Percentiles rank a stretch among this genome's conserved stretches.
phyloP scores from a whole-genome alignment of 2,797 vertebrate genomes.

The Sebastes minor region DNA sequence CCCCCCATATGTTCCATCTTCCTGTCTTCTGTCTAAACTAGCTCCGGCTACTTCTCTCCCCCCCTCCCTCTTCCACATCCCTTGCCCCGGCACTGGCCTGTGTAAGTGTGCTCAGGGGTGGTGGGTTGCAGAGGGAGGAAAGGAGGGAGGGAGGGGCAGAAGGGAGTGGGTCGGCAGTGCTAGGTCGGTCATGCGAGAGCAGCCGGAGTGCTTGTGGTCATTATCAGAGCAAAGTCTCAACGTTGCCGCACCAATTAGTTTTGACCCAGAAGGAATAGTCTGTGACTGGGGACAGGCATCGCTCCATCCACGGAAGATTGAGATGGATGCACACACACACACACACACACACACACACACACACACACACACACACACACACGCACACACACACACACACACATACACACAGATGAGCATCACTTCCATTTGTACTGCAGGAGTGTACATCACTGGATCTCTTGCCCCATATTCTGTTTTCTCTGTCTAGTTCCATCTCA shows the following conservation, averaged over 20 bases:
- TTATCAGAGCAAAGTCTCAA: slow-evolving; percentile 79
- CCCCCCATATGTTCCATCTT: background rate
- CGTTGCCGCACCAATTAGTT: slow-evolving; percentile 83
- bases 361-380: slow-evolving; percentile 2
- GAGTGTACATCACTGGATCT: slow-evolving; percentile 10
- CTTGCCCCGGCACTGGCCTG: slow-evolving; percentile 50
- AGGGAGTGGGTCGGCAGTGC: slow-evolving; percentile 53
- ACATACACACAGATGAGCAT: slow-evolving; percentile 25
- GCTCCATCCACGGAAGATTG: slow-evolving; percentile 60
- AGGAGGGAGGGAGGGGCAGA: slow-evolving; percentile 35
- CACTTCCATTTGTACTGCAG: slow-evolving; percentile 16
- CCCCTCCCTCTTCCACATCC: background rate
- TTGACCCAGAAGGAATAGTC: slow-evolving; percentile 83
- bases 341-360: slow-evolving; percentile 18
- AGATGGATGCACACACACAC: slow-evolving; percentile 41
- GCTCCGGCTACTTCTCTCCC: background rate
- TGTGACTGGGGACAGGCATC: slow-evolving; percentile 62
- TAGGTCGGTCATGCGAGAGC: slow-evolving; percentile 75
- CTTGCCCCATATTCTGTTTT: slow-evolving; percentile 14
- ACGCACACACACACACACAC: no score
- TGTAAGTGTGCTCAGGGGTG: slow-evolving; percentile 45
- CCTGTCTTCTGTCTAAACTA: background rate
- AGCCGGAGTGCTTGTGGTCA: slow-evolving; percentile 81
- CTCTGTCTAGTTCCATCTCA: background rate
- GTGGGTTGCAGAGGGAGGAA: slow-evolving; percentile 14